Base-by-base conservation (phyloP, 1,140 invertebrate species). In the Sinella curviseta region DNA sequence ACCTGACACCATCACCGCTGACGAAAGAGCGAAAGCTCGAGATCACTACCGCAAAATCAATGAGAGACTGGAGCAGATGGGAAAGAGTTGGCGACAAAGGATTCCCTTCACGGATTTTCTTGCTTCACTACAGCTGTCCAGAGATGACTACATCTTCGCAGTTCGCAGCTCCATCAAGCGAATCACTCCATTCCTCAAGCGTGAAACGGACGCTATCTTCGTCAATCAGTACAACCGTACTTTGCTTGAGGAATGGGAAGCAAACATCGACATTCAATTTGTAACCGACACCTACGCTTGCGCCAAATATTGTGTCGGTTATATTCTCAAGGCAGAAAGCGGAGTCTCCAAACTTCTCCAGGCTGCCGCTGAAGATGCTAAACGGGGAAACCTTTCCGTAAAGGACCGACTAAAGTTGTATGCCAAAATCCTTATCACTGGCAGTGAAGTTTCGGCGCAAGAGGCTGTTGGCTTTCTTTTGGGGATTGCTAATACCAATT, bases 181-280 rank as follows among this genome's bases (percentile, higher is more conserved):
- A 17, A 57, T 74, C 0, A 78, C 81, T 0, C 73, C 78, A 3
- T 78, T 82, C 36, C 36, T 80, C 3, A 84, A 83, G 78, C 74
- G 85, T 36, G 35, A 28, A n/a, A 76, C 78, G 20, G 48, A 81
- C 31, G 84, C 83, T 2, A 35, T 20, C n/a, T 84, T 57, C n/a
- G 78, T 85, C 14, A 86, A 86, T 81, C 57, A 77, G 54, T 86
- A 84, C 70, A 85, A 84, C 78, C 73, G 30, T 55, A 78, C 77
- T 78, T 80, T 86, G 14, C 65, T 85, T 34, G 26, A 78, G 16
- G 60, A 84, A 31, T 85, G 83, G 78, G 31, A 75, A 70, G 85
- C 81, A 31, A 86, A 86, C 70, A 84, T 86, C 81, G 86, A 86
- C 60, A 84, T 86, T 48, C 86, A 85, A 73, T 85, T 82, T 75